Percentiles rank a stretch among this genome's conserved stretches.
phyloP scores from a whole-genome alignment of 2,797 vertebrate genomes.

The Sternarchorhynchus goeldii region DNA sequence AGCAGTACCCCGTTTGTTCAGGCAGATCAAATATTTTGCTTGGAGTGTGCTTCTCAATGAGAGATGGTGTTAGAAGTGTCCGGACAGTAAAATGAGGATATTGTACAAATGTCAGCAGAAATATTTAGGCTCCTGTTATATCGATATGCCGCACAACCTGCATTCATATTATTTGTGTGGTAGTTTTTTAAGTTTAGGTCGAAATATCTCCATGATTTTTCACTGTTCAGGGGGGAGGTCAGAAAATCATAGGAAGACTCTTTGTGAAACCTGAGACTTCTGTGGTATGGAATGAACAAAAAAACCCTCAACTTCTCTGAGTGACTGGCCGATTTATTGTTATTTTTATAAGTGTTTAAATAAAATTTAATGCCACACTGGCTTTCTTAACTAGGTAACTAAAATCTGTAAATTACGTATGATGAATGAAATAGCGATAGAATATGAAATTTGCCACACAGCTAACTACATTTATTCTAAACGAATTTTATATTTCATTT shows the following conservation, averaged over 20 bases:
- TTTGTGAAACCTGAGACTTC: slow-evolving; percentile 58
- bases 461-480: too few species aligned
- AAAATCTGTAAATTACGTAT: background rate
- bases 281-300: background rate
- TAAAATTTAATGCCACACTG: background rate
- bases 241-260: slow-evolving; percentile 23
- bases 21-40: background rate
- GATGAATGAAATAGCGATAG: background rate
- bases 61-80: background rate
- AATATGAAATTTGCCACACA: too few species aligned
- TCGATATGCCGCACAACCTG: too few species aligned
- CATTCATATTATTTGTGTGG: background rate
- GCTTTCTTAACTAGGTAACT: too few species aligned
- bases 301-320: slow-evolving; percentile 18
- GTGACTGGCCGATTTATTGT: background rate
- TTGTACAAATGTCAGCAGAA: too few species aligned
- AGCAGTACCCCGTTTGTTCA: background rate
- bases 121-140: too few species aligned
- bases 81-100: too few species aligned
- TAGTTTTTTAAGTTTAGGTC: background rate
- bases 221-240: slow-evolving; percentile 50
- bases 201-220: slow-evolving; percentile 21
- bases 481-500: background rate
- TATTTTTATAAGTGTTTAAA: background rate
- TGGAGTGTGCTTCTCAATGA: background rate